Percentiles rank a stretch among this genome's conserved stretches.
These are phyloP conservation scores for Mystacides longicornis DNA, from an alignment of 2,888 invertebrate species.

Conservation along the genomic window DNA sequence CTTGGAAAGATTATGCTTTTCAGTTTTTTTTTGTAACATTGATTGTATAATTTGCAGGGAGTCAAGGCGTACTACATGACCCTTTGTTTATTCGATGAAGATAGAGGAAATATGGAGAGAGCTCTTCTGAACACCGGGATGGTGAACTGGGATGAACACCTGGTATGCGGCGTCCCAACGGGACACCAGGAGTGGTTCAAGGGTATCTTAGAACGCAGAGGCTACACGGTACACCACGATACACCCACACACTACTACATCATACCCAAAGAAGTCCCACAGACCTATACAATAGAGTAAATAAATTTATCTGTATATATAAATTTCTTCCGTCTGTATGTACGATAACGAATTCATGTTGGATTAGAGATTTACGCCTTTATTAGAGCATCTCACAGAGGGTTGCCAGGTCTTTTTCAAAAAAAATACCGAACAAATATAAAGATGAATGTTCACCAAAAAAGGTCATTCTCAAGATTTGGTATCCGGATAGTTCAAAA, in stretches of 20 bases:
- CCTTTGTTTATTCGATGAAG: constrained; percentile 14
- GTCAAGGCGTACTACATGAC: constrained; percentile 13
- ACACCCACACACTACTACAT: constrained; percentile 24
- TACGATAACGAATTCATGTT: too few relatives aligned
- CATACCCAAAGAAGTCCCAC: constrained; percentile 24
- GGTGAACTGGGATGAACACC: constrained; percentile 29
- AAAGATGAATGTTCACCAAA: too few relatives aligned
- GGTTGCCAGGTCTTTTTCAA: too few relatives aligned
- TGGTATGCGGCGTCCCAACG: constrained; percentile 29
- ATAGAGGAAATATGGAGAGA: constrained; percentile 5
- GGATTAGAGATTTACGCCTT: too few relatives aligned
- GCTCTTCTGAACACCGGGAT: constrained; percentile 28
- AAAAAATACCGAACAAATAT: too few relatives aligned
- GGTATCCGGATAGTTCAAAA: too few relatives aligned
- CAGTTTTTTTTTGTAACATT: too few relatives aligned
- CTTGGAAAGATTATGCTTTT: too few relatives aligned
- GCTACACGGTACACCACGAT: constrained; percentile 19
- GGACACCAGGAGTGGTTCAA: constrained; percentile 26
- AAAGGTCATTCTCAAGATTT: too few relatives aligned
- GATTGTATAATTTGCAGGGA: constrained; percentile 10
- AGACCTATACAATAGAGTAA: constrained; percentile 22
- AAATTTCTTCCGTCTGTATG: too few relatives aligned
- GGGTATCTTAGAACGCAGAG: constrained; percentile 26
- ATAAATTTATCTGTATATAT: too few relatives aligned
- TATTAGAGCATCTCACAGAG: too few relatives aligned